phyloP scores from a whole-genome alignment of 2,888 invertebrate species.

The Linnaemya tessellans region DNA sequence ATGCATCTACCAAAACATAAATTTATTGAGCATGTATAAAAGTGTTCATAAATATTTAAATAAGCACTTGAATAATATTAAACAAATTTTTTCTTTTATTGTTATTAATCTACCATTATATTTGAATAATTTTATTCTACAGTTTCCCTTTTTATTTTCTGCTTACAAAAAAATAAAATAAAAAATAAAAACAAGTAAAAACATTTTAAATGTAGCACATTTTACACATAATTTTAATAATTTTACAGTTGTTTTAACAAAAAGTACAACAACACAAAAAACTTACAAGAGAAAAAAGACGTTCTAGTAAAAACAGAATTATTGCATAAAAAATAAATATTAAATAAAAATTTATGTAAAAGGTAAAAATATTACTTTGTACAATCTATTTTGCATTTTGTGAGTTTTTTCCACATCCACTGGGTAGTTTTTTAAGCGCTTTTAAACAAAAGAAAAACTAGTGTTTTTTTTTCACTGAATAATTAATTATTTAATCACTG shows the following conservation, averaged over 20 bases:
- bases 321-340: constrained; percentile 21
- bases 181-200: no score
- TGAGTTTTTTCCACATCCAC: background rate
- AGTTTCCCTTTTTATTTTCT: background rate
- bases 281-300: background rate
- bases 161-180: constrained; percentile 16
- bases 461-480: no score
- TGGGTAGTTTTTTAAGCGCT: background rate
- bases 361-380: constrained; percentile 45
- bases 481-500: no score
- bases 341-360: constrained; percentile 54
- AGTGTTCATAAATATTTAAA: constrained; percentile 62
- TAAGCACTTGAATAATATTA: constrained; percentile 42
- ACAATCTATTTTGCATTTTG: constrained; percentile 30
- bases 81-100: constrained; percentile 10
- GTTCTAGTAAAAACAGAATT: constrained; percentile 18
- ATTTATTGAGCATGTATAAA: constrained; percentile 44
- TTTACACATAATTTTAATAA: constrained; percentile 56
- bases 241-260: constrained; percentile 53
- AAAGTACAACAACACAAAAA: background rate
- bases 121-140: constrained; percentile 16
- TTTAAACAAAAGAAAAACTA: background rate
- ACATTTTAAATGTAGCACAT: constrained; percentile 41
- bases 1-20: constrained; percentile 10
- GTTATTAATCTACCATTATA: constrained; percentile 26